Percentiles rank a stretch among this genome's conserved stretches.
These are phyloP conservation scores for Aporophyla lueneburgensis DNA, from an alignment of 2,888 invertebrate genomes.

Conservation along the genomic window DNA sequence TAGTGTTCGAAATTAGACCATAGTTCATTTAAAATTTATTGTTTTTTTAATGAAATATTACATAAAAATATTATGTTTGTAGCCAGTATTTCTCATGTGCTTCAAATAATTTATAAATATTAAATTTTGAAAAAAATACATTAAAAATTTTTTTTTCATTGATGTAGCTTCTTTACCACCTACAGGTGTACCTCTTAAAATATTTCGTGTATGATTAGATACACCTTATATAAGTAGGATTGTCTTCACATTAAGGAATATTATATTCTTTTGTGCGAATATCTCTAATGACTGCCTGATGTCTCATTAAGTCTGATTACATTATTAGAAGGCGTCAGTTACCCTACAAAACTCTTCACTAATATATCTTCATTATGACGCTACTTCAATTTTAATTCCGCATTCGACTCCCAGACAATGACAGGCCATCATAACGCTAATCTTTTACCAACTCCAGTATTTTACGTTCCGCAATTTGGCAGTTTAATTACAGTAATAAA, in stretches of 20 bases:
- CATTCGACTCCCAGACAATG: constrained; percentile 24
- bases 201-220: no score
- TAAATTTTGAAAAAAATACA: no score
- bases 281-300: background rate
- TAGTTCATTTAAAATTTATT: no score
- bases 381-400: constrained; percentile 34
- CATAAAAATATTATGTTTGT: no score
- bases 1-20: no score
- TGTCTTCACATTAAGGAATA: background rate
- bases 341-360: background rate
- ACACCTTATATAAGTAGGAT: no score
- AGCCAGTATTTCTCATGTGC: no score
- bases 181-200: no score
- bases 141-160: no score
- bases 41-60: no score
- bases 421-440: constrained; percentile 34
- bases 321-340: background rate
- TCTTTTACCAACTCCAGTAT: constrained; percentile 51
- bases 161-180: no score
- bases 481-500: constrained; percentile 61
- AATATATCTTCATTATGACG: constrained; percentile 24
- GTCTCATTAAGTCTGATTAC: background rate
- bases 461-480: constrained; percentile 53
- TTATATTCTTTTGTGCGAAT: background rate
- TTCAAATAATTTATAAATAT: no score